Base-by-base conservation (phyloP, 2,888 invertebrate genomes). In the Vanessa cardui region DNA sequence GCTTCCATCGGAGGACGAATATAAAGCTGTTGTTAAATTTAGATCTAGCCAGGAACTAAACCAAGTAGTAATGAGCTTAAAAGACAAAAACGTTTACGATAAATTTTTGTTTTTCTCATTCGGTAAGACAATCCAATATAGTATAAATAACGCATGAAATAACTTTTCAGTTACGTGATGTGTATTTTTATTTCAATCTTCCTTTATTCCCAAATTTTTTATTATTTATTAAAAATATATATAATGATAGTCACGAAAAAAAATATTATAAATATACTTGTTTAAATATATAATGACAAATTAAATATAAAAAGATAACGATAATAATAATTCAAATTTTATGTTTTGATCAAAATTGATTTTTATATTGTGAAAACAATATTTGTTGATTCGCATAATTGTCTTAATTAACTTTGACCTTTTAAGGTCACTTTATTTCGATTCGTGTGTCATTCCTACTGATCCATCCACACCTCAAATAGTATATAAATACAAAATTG, bases 41-140 rank as follows among this genome's bases (percentile, higher is more conserved):
- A 33, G 8, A n/a, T 31, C 15, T 31, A 54, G 31, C 26, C n/a
- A 54, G 15, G n/a, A 54, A n/a, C 16, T 54, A 54, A 54, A 33
- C 15, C 31, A 31, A 33, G 54, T 54, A 26, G 6, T 54, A 20
- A 33, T 6, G n/a, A 54, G 31, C 54, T 31, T 26, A 54, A 31
- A 54, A 16, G 16, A 31, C 6, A 54, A 54, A 33, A 54, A 54
- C n/a, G 8, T 54, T n/a, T 31, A 33, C 31, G 16, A 54, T 31
- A 54, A 54, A 54, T 54, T 54, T 31, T 31, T 54, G 20, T 54
- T n/a, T 54, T 54, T 54, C 31, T 31, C 54, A 54, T 54, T 54
- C 16, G 54, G 54, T 54, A 33, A 54, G 54, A 54, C 3, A 16
- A n/a, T n/a, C 33, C 16, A 31, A 31, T 31, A 33, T 39, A 54